Conservation (phyloP, 2,888 invertebrate genomes). For the Drosophila algonquin region DNA sequence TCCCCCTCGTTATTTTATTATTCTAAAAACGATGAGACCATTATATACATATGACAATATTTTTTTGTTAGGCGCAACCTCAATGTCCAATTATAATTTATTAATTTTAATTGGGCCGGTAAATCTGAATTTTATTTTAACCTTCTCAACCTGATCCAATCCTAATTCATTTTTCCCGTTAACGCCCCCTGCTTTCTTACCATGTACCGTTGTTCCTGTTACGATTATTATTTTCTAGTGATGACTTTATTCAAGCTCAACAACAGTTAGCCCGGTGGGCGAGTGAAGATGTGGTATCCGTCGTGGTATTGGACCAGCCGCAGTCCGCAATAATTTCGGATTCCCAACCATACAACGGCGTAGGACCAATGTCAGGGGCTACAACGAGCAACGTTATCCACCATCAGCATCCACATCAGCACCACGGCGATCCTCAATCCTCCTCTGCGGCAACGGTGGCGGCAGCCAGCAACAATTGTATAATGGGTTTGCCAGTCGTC, state of each 20-base stretch:
- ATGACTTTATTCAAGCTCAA: slow-evolving; percentile 98
- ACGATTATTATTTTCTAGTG: slow-evolving; percentile 96
- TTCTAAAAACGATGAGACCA: too few relatives aligned
- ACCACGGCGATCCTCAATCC: slow-evolving; percentile 83
- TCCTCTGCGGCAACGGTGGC: slow-evolving; percentile 75
- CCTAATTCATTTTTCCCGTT: slow-evolving; percentile 36
- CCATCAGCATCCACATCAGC: slow-evolving; percentile 84
- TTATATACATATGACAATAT: too few relatives aligned
- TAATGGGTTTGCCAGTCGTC: slow-evolving; percentile 80
- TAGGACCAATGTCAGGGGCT: slow-evolving; percentile 86
- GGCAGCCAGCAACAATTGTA: slow-evolving; percentile 74
- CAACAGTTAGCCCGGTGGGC: slow-evolving; percentile 97
- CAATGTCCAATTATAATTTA: too few relatives aligned
- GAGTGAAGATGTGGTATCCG: slow-evolving; percentile 92
- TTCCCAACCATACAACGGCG: slow-evolving; percentile 85
- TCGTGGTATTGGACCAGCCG: slow-evolving; percentile 85
- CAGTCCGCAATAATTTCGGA: slow-evolving; percentile 83
- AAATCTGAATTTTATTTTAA: neutral
- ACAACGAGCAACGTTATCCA: slow-evolving; percentile 85
- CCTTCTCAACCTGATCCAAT: slow-evolving; percentile 2
- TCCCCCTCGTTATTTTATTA: too few relatives aligned
- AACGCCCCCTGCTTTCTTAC: slow-evolving; percentile 80
- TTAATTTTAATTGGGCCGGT: neutral
- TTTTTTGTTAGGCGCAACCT: too few relatives aligned
- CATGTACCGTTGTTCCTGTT: slow-evolving; percentile 88